Evolutionary conservation across 2,113 vertebrate species (phyloP).

Genomic region (Paramormyrops kingsleyae): DNA sequence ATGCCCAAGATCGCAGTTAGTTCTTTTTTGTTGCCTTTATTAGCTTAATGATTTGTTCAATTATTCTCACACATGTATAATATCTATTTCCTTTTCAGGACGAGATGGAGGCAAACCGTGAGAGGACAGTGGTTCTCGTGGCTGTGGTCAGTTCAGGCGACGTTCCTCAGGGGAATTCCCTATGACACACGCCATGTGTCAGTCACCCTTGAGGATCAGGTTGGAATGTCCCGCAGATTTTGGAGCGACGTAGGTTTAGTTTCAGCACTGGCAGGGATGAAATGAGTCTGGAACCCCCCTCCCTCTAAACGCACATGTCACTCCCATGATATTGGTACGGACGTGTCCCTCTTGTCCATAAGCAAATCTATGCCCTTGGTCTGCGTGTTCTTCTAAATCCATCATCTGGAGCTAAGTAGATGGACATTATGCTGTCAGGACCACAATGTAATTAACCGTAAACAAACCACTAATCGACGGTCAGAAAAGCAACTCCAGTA

Average conservation of each 20-base stretch:
- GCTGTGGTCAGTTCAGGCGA: conserved; percentile 12
- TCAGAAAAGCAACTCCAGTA: not conserved
- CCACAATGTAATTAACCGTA: not conserved
- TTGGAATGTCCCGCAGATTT: conserved; percentile 22
- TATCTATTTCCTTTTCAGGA: not conserved
- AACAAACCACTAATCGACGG: not conserved
- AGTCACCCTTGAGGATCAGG: conserved; percentile 11
- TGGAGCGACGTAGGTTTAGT: not conserved
- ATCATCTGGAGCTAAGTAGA: not conserved
- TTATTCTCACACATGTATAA: not conserved
- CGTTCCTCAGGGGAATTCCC: conserved; percentile 8
- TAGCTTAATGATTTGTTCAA: not conserved
- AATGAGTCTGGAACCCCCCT: not conserved
- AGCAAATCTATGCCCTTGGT: not conserved
- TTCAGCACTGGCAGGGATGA: not conserved
- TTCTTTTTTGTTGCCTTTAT: not conserved
- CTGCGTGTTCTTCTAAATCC: not conserved
- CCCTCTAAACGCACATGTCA: not conserved
- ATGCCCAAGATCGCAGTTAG: not conserved
- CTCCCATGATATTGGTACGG: not conserved
- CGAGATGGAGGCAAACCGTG: too few species aligned
- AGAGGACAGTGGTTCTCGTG: conserved; percentile 15
- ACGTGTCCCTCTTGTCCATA: not conserved
- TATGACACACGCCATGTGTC: not conserved
- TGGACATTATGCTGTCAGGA: not conserved